Percentiles rank a stretch among this genome's conserved stretches.
These are phyloP conservation scores for Lamprotornis superbus DNA, from an alignment of 2,113 vertebrate species.

Conservation along the genomic window DNA sequence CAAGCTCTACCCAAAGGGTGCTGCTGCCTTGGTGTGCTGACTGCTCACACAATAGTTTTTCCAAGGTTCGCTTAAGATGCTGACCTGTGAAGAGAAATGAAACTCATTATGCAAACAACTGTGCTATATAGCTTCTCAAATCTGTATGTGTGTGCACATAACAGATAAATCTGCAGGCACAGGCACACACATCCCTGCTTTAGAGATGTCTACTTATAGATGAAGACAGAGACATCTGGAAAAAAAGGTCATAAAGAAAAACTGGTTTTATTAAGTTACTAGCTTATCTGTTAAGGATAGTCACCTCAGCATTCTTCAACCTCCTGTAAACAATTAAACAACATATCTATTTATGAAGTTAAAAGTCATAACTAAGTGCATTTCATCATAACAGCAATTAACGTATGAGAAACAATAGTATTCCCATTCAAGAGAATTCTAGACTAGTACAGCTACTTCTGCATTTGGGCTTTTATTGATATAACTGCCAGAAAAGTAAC, in stretches of 20 bases:
- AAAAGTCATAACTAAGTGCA: neutral
- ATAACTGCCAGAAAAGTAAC: neutral
- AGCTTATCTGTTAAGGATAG: neutral
- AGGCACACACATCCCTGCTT: neutral
- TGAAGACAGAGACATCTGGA: neutral
- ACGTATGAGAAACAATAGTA: neutral
- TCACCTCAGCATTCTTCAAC: neutral
- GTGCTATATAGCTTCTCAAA: neutral
- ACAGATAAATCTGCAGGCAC: neutral
- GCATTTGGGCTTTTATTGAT: neutral
- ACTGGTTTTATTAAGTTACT: neutral
- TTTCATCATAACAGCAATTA: neutral
- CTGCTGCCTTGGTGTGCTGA: neutral
- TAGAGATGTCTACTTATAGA: neutral
- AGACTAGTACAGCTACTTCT: neutral
- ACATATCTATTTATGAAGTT: neutral
- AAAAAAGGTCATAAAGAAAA: neutral
- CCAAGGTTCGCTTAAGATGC: slow-evolving; percentile 52
- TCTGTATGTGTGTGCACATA: neutral
- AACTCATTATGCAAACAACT: slow-evolving; percentile 57
- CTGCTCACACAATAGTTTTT: slow-evolving; percentile 52
- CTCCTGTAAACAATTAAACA: neutral
- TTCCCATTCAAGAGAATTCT: neutral
- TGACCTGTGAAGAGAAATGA: slow-evolving; percentile 58
- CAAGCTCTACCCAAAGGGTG: neutral